Evolutionary conservation across 2,113 vertebrate species (phyloP).

Genomic region (Ceuthmochares aereus): DNA sequence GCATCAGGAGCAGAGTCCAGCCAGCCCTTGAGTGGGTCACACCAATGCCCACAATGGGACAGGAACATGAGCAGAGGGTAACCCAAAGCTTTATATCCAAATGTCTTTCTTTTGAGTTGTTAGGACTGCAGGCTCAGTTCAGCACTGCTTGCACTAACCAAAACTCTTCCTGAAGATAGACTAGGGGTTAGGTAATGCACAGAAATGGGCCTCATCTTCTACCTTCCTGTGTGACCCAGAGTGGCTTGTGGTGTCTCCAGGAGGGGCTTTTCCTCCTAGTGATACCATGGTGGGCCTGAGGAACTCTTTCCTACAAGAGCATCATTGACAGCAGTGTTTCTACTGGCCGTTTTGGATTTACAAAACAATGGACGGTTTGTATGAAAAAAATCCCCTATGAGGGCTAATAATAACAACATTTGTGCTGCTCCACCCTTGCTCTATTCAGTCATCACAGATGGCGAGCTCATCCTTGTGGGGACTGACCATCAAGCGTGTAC

Average conservation of each 20-base stretch:
- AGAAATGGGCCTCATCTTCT: background rate
- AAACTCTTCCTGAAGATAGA: background rate
- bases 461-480: fast-evolving
- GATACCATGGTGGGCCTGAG: background rate
- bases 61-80: background rate
- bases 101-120: background rate
- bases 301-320: background rate
- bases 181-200: background rate
- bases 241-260: background rate
- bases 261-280: background rate
- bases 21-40: background rate
- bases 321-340: background rate
- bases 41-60: background rate
- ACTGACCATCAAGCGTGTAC: background rate
- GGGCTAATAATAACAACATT: constrained; percentile 39
- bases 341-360: background rate
- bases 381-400: constrained; percentile 6
- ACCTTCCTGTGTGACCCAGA: background rate
- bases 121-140: background rate
- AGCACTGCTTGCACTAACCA: background rate
- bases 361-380: background rate
- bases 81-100: background rate
- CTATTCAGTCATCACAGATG: background rate
- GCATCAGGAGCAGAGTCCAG: background rate
- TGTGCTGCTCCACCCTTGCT: background rate